Conservation (phyloP, 2,888 invertebrate genomes). For the Acanthosoma haemorrhoidale region DNA sequence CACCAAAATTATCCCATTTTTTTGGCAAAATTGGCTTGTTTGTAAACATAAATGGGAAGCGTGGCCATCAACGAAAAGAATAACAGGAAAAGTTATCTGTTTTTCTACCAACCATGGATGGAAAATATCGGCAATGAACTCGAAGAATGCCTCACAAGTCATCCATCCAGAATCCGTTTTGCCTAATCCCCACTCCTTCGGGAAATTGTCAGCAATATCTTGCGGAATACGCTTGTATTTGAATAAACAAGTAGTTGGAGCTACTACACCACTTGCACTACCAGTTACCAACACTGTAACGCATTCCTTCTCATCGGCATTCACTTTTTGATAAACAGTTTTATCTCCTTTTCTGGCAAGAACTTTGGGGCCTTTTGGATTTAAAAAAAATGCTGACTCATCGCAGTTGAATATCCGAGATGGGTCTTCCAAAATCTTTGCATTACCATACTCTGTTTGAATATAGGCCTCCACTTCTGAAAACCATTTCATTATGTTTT, state of each 20-base stretch:
- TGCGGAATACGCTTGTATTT: slow-evolving; percentile 39
- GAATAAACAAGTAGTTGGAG: slow-evolving; percentile 38
- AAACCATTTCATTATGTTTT: no score
- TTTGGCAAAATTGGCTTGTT: slow-evolving; percentile 36
- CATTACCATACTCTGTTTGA: slow-evolving; percentile 28
- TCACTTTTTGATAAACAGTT: slow-evolving; percentile 41
- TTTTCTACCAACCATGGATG: slow-evolving; percentile 45
- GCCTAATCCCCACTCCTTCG: slow-evolving; percentile 45
- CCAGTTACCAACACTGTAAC: slow-evolving; percentile 42
- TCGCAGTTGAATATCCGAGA: slow-evolving; percentile 39
- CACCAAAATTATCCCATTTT: slow-evolving; percentile 38
- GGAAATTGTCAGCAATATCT: slow-evolving; percentile 37
- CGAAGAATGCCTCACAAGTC: slow-evolving; percentile 46
- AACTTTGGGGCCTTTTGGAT: slow-evolving; percentile 38
- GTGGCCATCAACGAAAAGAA: slow-evolving; percentile 47
- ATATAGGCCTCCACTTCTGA: no score
- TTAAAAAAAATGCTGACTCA: slow-evolving; percentile 39
- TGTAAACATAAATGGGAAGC: slow-evolving; percentile 43
- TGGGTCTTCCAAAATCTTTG: slow-evolving; percentile 35
- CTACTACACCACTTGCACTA: slow-evolving; percentile 42
- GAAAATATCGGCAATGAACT: slow-evolving; percentile 46
- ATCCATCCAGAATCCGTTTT: slow-evolving; percentile 48
- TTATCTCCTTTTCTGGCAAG: slow-evolving; percentile 41
- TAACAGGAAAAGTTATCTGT: slow-evolving; percentile 44
- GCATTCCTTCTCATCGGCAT: slow-evolving; percentile 44